phyloP scores from a whole-genome alignment of 2,888 invertebrate genomes.

The Melieria picta region DNA sequence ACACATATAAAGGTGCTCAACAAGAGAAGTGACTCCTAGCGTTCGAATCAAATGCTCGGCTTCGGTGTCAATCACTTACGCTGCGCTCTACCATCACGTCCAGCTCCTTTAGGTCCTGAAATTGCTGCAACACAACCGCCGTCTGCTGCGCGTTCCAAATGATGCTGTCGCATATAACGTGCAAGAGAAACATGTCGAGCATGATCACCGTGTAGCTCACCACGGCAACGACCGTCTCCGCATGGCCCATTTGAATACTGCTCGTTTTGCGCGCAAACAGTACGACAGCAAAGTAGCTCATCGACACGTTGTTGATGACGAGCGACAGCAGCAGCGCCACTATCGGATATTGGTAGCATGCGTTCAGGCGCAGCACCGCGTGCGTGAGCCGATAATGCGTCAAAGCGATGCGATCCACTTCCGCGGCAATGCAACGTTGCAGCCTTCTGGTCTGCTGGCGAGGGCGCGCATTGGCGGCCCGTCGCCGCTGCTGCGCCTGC shows the following conservation, averaged over 20 bases:
- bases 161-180: slow-evolving; percentile 14
- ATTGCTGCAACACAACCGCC: neutral
- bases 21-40: too few relatives aligned
- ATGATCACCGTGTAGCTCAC: neutral
- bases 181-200: slow-evolving; percentile 14
- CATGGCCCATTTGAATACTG: neutral
- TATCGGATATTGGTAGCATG: slow-evolving; percentile 15
- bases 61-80: too few relatives aligned
- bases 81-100: neutral
- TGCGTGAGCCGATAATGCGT: slow-evolving; percentile 5
- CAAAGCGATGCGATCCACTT: neutral
- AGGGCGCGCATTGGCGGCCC: too few relatives aligned
- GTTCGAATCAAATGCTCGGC: too few relatives aligned
- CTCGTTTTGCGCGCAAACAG: neutral
- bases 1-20: too few relatives aligned
- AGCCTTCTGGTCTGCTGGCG: neutral
- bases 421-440: neutral
- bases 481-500: neutral
- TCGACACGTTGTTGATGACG: slow-evolving; percentile 12
- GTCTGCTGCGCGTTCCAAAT: neutral
- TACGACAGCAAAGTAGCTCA: slow-evolving; percentile 11
- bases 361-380: slow-evolving; percentile 6
- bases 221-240: neutral
- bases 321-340: slow-evolving; percentile 7
- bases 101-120: slow-evolving; percentile 4